Evolutionary conservation across 2,113 vertebrate species (phyloP), one percentile per base, ranked within the genome.

Genomic region (Mungos mungo): DNA sequence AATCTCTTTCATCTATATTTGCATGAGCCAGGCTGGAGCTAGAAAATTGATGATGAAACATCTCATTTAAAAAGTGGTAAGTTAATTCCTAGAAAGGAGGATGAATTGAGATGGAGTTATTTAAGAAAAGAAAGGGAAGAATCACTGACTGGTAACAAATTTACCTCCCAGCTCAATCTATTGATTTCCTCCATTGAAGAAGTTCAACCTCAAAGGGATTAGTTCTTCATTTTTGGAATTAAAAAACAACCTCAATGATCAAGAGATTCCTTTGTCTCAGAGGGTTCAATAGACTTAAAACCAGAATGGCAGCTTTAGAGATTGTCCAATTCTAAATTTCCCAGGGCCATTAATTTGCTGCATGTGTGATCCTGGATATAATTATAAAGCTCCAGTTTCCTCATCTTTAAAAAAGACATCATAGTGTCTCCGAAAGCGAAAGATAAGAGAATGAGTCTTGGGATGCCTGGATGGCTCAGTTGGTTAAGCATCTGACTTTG

Each of bases 321-420:
- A 65, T 0, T 45, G 57, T 25, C 45, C 4, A 74, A 33, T 93
- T 88, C 66, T 41, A 90, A 92, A 82, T 66, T 92, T 76, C 60
- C 16, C 2, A 52, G 77, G 77, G 35, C 47, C 21, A 12, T 87
- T 79, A 52, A 76, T 87, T 81, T 79, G n/a, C 52, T 6, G 5
- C 35, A 4, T 31, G 0, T 60, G 45, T 66, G 52, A 74, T 94
- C 66, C 60, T 97, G 12, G 57, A 52, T 79, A 57, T 54, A 88
- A 94, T 92, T 65, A 71, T 54, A 72, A 95, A 81, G 63, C 3
- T 27, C 33, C 35, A 31, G n/a, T 66, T 81, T 92, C 33, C 80
- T 93, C 81, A 57, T 90, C 90, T 94, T 88, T 92, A 82, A 95
- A 90, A 88, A 33, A 68, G 13, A 66, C 90, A 91, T 13, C 21